A percentile compares a stretch with the other conserved stretches of the same genome.
These are phyloP conservation scores for Pseudachorutes palmiensis DNA, from an alignment of 1,140 invertebrate genomes.

Conservation along the genomic window DNA sequence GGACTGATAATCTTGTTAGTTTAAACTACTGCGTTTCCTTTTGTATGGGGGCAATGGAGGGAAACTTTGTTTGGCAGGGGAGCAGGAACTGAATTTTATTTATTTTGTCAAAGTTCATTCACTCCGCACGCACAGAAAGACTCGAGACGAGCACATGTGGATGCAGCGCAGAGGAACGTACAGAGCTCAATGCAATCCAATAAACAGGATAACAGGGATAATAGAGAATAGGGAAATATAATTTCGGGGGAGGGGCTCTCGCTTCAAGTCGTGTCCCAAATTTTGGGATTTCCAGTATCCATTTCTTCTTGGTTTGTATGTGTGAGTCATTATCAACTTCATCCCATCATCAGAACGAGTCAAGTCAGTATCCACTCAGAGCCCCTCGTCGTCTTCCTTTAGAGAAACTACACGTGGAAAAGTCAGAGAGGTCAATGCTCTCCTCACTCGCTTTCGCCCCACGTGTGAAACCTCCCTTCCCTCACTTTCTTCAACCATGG, in stretches of 20 bases:
- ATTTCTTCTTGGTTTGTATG: background rate
- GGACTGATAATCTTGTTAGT: too few species aligned
- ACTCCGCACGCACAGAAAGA: background rate
- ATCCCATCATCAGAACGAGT: background rate
- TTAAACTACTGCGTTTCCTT: background rate
- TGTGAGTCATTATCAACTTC: background rate
- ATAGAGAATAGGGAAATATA: background rate
- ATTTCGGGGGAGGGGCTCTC: background rate
- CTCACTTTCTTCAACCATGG: background rate
- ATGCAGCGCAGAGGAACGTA: background rate
- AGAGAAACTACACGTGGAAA: slow-evolving; percentile 27
- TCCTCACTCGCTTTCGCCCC: slow-evolving; percentile 26
- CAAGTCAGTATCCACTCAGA: background rate
- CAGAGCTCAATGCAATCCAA: background rate
- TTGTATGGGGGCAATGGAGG: too few species aligned
- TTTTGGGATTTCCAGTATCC: background rate
- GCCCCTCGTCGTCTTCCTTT: background rate
- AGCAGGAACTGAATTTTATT: background rate
- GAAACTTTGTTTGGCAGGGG: too few species aligned
- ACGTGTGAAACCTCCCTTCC: slow-evolving; percentile 31
- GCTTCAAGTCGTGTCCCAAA: background rate
- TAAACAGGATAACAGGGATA: background rate
- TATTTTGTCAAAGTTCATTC: slow-evolving; percentile 9
- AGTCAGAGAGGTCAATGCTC: slow-evolving; percentile 23
- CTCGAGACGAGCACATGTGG: background rate